Evolutionary conservation across 2,113 vertebrate genomes (phyloP), one percentile per base, ranked within the genome.

Genomic region (Poeciliopsis occidentalis): DNA sequence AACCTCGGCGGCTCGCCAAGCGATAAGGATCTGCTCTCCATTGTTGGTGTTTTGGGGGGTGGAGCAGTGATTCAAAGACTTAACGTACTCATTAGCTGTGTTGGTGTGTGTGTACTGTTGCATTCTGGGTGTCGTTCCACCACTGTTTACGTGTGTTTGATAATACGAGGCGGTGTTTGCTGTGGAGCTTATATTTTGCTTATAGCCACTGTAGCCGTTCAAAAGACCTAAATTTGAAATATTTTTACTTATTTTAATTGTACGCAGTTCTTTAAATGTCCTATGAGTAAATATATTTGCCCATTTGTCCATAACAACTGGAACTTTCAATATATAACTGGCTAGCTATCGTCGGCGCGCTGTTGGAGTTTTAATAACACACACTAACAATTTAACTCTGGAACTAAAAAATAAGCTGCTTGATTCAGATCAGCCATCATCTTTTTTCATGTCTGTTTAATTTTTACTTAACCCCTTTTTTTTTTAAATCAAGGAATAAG

Each of bases 21-120:
- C 60, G 89, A 93, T 93, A 90, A 92, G 83, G 89, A 92, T 92
- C 90, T 88, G n/a, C 73, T 71, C 76, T 80, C 89, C 87, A 92
- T 92, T 92, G 91, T 92, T 88, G 86, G 22, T 60, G 82, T 47
- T 47, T 41, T 8, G 51, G 74, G 76, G 84, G 83, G 89, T n/a
- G 89, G 85, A 69, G 72, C 69, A 54, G 63, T 1, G 71, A 87
- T 83, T 85, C 70, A 75, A 85, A 82, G 67, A 87, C 69, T 66
- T 83, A 82, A 81, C 82, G 24, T 71, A 37, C 78, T 89, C 79
- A 80, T 91, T 90, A 82, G 64, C 19, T 15, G 24, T 73, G 78
- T 74, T 34, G 76, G 78, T 54, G 78, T 74, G 71, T 77, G 37
- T 75, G 71, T 76, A 2, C 44, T 72, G 51, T 24, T 8, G 62